Percentiles rank a stretch among this genome's conserved stretches.
These are phyloP conservation scores for Brachionus koreanus DNA, from an alignment of 1,140 invertebrate species.

Conservation along the genomic window DNA sequence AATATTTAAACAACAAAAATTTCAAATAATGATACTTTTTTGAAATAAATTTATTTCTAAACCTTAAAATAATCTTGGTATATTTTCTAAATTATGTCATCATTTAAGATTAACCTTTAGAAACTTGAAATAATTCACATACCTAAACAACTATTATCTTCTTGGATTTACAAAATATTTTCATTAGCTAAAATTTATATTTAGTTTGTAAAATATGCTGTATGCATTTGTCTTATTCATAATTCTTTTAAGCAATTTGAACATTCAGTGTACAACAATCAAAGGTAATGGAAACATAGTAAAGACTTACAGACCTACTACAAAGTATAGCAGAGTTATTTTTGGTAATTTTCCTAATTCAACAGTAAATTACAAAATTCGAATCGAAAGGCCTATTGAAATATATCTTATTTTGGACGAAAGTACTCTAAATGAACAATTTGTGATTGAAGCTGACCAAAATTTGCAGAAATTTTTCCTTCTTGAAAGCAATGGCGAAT, in stretches of 20 bases:
- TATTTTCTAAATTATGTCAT: not conserved
- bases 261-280: not conserved
- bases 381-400: not conserved
- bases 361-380: not conserved
- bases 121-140: not conserved
- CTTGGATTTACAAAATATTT: not conserved
- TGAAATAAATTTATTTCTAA: not conserved
- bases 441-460: not conserved
- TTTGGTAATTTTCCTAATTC: not conserved
- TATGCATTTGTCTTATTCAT: not conserved
- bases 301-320: conserved; percentile 10
- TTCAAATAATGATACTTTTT: no score
- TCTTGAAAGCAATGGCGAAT: not conserved
- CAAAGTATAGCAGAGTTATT: not conserved
- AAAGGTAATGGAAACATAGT: not conserved
- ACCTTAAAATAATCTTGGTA: not conserved
- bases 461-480: conserved; percentile 21
- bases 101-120: not conserved
- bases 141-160: not conserved
- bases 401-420: not conserved
- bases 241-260: not conserved
- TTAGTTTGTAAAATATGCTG: not conserved
- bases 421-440: not conserved
- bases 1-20: no score
- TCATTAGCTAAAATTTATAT: not conserved